Conservation (phyloP, 2,113 vertebrate species). For the Notothenia rossii region DNA sequence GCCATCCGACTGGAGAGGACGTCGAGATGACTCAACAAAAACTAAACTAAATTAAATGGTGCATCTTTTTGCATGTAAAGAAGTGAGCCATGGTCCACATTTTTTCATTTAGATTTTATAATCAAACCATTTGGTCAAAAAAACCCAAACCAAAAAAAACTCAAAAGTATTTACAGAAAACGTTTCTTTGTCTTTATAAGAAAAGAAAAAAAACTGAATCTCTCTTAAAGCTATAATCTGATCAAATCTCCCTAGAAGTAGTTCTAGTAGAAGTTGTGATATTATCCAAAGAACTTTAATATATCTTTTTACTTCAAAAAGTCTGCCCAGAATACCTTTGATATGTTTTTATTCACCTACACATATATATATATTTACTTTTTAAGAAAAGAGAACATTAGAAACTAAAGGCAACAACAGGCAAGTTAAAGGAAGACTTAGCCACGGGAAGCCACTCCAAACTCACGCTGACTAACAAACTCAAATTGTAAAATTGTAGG, state of each 20-base stretch:
- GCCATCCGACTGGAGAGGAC: constrained; percentile 38
- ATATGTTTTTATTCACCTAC: constrained; percentile 80
- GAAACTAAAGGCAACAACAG: constrained; percentile 86
- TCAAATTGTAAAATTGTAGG: neutral
- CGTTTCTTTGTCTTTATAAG: constrained; percentile 38
- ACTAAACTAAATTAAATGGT: constrained; percentile 30
- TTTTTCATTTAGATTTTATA: constrained; percentile 75
- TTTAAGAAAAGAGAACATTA: constrained; percentile 74
- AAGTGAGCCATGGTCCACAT: constrained; percentile 45
- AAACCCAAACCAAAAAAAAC: constrained; percentile 60
- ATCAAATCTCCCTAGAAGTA: constrained; percentile 73
- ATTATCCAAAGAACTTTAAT: constrained; percentile 72
- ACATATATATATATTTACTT: constrained; percentile 23
- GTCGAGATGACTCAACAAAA: constrained; percentile 30
- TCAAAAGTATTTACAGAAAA: constrained; percentile 70
- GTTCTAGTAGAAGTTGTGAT: constrained; percentile 51
- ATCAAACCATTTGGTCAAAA: constrained; percentile 73
- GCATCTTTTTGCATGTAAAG: constrained; percentile 41
- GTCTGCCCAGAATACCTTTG: constrained; percentile 73
- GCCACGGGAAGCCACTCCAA: constrained; percentile 24
- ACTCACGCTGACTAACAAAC: neutral
- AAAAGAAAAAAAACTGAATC: constrained; percentile 60
- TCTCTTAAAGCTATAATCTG: constrained; percentile 81
- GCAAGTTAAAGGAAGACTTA: constrained; percentile 77
- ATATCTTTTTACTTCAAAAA: constrained; percentile 65